These are phyloP conservation scores for Hirtodrosophila cameraria DNA, from an alignment of 2,888 invertebrate genomes.

Conservation along the genomic window DNA sequence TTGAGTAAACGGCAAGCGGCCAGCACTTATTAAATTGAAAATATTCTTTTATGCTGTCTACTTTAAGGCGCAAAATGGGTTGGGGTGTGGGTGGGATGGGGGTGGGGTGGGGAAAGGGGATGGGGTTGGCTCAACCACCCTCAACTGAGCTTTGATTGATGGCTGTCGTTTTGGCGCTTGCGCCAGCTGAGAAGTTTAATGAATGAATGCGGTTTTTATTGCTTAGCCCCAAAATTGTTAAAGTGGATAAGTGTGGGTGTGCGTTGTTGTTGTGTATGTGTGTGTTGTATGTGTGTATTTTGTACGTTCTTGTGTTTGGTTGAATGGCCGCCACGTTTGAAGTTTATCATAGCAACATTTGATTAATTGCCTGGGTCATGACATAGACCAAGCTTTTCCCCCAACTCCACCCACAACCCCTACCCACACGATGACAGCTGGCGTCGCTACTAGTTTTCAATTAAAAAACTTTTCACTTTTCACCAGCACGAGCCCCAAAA, in stretches of 20 bases:
- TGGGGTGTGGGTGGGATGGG: no score
- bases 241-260: no score
- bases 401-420: not conserved
- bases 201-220: conserved; percentile 68
- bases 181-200: conserved; percentile 66
- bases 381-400: conserved; percentile 8
- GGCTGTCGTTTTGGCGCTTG: conserved; percentile 55
- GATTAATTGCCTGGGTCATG: conserved; percentile 58
- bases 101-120: no score
- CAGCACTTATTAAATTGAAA: conserved; percentile 71
- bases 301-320: no score
- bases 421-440: conserved; percentile 37
- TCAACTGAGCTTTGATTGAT: conserved; percentile 63
- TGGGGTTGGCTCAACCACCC: no score
- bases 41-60: conserved; percentile 38
- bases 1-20: conserved; percentile 39
- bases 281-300: not conserved
- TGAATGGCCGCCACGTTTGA: conserved; percentile 22
- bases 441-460: conserved; percentile 50
- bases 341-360: conserved; percentile 62
- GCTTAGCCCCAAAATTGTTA: conserved; percentile 11
- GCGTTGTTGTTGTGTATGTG: conserved; percentile 5
- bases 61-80: conserved; percentile 35
- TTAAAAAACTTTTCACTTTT: conserved; percentile 54
- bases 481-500: conserved; percentile 9